Evolutionary conservation across 2,113 vertebrate genomes (phyloP).

Genomic region (Channa argus): DNA sequence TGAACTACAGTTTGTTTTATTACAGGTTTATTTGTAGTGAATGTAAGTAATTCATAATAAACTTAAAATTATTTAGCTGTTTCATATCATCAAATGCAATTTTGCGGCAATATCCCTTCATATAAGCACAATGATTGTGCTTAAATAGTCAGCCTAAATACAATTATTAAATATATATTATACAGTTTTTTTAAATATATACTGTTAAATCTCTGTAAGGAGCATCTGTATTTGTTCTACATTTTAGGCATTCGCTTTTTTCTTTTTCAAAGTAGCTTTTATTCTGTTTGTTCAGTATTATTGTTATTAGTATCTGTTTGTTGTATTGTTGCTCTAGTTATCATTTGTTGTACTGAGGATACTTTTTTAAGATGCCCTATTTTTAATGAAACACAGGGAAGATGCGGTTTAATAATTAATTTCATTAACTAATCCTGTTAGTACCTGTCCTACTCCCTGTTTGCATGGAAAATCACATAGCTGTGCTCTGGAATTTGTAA

Average conservation of each 20-base stretch:
- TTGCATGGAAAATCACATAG: slow-evolving; percentile 33
- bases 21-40: not conserved
- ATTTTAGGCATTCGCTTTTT: not conserved
- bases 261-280: slow-evolving; percentile 7
- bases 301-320: slow-evolving; percentile 23
- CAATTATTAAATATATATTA: too few species aligned
- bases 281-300: slow-evolving; percentile 17
- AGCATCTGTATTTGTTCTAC: not conserved
- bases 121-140: too few species aligned
- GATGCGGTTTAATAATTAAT: too few species aligned
- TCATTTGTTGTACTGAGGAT: slow-evolving; percentile 20
- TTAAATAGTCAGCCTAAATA: too few species aligned
- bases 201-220: too few species aligned
- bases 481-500: slow-evolving; percentile 16
- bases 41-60: not conserved
- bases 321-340: slow-evolving; percentile 25
- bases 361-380: slow-evolving; percentile 52
- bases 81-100: not conserved
- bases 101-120: too few species aligned
- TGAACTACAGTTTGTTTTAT: not conserved
- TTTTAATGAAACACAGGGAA: slow-evolving; percentile 37
- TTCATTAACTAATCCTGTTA: slow-evolving; percentile 63
- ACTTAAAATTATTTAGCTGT: not conserved
- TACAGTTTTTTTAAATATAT: too few species aligned
- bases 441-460: slow-evolving; percentile 19